phyloP scores from a whole-genome alignment of 2,797 vertebrate species.

The Hozukius guyotensis region DNA sequence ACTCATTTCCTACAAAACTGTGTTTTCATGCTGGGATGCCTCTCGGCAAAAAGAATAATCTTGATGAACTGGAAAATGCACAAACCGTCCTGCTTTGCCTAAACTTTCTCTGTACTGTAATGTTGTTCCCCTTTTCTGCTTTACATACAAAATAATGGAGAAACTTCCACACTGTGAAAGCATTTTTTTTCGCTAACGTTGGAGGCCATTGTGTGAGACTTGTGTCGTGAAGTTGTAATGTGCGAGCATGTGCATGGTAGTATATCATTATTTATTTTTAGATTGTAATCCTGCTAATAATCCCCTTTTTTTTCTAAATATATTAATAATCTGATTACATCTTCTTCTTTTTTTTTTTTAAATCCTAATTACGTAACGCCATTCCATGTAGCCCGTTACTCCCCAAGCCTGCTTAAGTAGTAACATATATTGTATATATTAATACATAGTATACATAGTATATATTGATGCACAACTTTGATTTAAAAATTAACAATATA shows the following conservation, averaged over 20 bases:
- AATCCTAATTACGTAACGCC: background rate
- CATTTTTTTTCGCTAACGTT: background rate
- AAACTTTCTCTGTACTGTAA: background rate
- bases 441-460: too few species aligned
- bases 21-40: background rate
- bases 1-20: background rate
- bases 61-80: background rate
- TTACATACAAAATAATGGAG: background rate
- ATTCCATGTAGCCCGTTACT: background rate
- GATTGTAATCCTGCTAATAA: background rate
- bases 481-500: background rate
- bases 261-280: background rate
- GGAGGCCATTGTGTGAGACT: background rate
- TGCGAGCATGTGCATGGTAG: background rate
- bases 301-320: background rate
- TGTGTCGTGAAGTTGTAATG: background rate
- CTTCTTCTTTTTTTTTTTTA: background rate
- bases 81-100: background rate
- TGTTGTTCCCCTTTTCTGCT: background rate
- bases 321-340: too few species aligned
- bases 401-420: background rate
- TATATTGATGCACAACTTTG: background rate
- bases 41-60: too few species aligned
- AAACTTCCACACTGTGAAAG: background rate
- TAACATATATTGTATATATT: background rate